Conservation (phyloP, 37 sponge, comb jelly and placozoan species). For the Aphrocallistes beatrix region DNA sequence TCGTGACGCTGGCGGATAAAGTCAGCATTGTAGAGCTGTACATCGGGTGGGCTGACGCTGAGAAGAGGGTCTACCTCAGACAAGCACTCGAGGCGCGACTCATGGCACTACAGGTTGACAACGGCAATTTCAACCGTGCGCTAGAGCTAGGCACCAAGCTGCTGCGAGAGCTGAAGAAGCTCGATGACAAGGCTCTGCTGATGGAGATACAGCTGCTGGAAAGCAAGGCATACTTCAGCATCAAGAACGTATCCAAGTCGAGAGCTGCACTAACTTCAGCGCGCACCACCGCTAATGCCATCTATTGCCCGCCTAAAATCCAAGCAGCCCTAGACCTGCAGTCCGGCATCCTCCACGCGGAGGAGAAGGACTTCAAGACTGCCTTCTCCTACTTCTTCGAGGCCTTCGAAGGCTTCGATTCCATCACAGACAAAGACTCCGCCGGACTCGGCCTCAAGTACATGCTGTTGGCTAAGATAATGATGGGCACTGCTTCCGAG, state of each 20-base stretch:
- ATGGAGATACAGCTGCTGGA: slow-evolving; percentile 89
- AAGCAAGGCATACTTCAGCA: slow-evolving; percentile 77
- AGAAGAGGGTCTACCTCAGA: slow-evolving; percentile 81
- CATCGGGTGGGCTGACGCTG: slow-evolving; percentile 86
- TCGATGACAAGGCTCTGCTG: slow-evolving; percentile 91
- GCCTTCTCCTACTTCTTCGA: slow-evolving; percentile 96
- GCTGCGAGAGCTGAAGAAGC: slow-evolving; percentile 84
- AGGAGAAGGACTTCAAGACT: slow-evolving; percentile 96
- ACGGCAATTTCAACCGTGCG: slow-evolving; percentile 39
- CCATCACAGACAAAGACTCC: slow-evolving; percentile 29
- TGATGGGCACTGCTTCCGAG: slow-evolving; percentile 75
- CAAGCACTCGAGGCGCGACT: slow-evolving; percentile 83
- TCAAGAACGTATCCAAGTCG: slow-evolving; percentile 67
- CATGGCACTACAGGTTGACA: slow-evolving; percentile 55
- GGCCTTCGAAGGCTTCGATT: slow-evolving; percentile 67
- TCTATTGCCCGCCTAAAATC: slow-evolving; percentile 93
- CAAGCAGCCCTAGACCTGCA: slow-evolving; percentile 82
- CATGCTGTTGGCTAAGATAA: slow-evolving; percentile 96
- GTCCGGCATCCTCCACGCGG: slow-evolving; percentile 87
- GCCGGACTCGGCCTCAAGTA: slow-evolving; percentile 84
- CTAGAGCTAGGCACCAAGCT: slow-evolving; percentile 38
- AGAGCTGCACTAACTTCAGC: slow-evolving; percentile 94
- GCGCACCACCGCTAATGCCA: slow-evolving; percentile 93
- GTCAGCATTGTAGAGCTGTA: slow-evolving; percentile 40
- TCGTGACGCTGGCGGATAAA: neutral